A percentile compares a stretch with the other conserved stretches of the same genome.
Conservation (phyloP, 2,888 invertebrate genomes). For the Fragum sueziense region DNA sequence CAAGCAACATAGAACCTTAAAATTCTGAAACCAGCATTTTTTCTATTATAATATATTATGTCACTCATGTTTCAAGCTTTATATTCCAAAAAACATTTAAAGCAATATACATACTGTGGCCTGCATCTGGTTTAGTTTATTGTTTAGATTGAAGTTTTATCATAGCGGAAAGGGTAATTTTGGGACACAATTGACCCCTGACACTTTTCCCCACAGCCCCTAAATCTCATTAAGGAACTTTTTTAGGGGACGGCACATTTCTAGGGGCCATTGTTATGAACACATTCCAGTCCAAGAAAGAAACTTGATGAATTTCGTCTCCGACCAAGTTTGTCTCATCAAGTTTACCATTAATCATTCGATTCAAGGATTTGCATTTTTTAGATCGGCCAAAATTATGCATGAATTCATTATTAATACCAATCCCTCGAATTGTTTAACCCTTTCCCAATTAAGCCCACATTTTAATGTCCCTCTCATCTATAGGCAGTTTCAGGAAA, state of each 20-base stretch:
- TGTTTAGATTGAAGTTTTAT: too few relatives aligned
- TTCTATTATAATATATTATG: too few relatives aligned
- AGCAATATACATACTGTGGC: too few relatives aligned
- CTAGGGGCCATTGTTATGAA: conserved; percentile 23
- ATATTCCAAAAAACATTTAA: too few relatives aligned
- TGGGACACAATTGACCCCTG: conserved; percentile 1
- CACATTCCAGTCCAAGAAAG: conserved; percentile 28
- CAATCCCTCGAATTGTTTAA: too few relatives aligned
- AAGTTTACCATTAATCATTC: conserved; percentile 5
- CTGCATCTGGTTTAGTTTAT: too few relatives aligned
- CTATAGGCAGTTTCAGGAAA: too few relatives aligned
- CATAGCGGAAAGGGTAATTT: neutral
- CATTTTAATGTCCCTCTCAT: too few relatives aligned
- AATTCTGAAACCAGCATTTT: too few relatives aligned
- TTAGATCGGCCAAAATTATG: neutral
- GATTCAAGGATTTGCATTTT: conserved; percentile 13
- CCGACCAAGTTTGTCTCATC: neutral
- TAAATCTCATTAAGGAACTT: conserved; percentile 27
- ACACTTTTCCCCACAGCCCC: conserved; percentile 8
- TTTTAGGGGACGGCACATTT: conserved; percentile 41
- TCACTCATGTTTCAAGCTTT: too few relatives aligned
- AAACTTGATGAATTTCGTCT: conserved; percentile 53
- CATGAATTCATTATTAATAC: conserved; percentile 14
- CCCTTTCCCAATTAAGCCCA: too few relatives aligned
- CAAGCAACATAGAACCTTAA: too few relatives aligned